Conservation (phyloP, 2,888 invertebrate species). For the Acanthosoma haemorrhoidale region DNA sequence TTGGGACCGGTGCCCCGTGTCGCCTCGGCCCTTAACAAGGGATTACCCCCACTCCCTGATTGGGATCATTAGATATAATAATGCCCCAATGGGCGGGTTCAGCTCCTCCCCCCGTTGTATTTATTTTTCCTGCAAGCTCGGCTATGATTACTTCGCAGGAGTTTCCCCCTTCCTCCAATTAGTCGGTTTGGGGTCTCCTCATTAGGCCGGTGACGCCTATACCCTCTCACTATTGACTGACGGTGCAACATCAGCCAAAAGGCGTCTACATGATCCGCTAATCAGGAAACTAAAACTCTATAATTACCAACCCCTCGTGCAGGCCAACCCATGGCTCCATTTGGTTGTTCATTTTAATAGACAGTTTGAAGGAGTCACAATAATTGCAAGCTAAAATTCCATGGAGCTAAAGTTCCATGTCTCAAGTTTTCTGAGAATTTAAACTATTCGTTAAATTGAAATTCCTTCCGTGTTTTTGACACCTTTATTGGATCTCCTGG, state of each 20-base stretch:
- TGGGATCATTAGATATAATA: slow-evolving; percentile 27
- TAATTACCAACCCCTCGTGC: background rate
- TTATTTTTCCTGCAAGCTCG: slow-evolving; percentile 19
- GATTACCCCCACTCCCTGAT: slow-evolving; percentile 21
- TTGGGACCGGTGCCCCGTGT: background rate
- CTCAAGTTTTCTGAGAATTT: too few species aligned
- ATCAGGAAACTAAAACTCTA: background rate
- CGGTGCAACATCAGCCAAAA: too few species aligned
- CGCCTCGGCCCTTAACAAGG: slow-evolving; percentile 17
- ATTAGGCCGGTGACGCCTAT: slow-evolving; percentile 13
- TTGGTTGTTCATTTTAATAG: too few species aligned
- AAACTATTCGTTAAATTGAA: too few species aligned
- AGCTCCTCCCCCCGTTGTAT: slow-evolving; percentile 18
- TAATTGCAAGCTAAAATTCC: too few species aligned
- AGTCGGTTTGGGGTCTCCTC: slow-evolving; percentile 15
- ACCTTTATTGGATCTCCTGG: too few species aligned
- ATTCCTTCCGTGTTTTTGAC: too few species aligned
- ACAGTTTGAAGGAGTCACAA: too few species aligned
- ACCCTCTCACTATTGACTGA: background rate
- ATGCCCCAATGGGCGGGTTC: slow-evolving; percentile 4
- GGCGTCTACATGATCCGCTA: background rate
- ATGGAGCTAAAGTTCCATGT: too few species aligned
- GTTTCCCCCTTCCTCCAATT: slow-evolving; percentile 21
- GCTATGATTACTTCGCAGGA: slow-evolving; percentile 27
- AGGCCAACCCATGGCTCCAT: too few species aligned